Evolutionary conservation across 2,113 vertebrate genomes (phyloP).

Genomic region (Leuciscus idus): DNA sequence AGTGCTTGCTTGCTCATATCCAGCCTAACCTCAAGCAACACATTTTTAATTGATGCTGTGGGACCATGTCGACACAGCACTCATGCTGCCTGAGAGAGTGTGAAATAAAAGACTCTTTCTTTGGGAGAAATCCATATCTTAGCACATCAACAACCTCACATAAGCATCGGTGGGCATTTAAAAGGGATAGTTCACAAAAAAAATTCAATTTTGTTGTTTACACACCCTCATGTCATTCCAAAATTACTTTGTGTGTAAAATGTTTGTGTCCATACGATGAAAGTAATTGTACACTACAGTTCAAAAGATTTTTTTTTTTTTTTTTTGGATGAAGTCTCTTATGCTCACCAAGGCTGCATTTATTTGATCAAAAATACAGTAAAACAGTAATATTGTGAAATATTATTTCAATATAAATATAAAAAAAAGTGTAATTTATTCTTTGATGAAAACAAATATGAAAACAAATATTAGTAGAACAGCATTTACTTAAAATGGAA

Average conservation of each 20-base stretch:
- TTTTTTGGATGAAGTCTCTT: neutral
- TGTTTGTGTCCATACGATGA: neutral
- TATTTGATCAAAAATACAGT: neutral
- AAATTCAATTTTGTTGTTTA: neutral
- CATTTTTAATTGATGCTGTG: slow-evolving; percentile 49
- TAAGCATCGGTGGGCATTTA: neutral
- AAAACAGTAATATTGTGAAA: too few relatives aligned
- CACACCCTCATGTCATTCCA: neutral
- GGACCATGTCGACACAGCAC: neutral
- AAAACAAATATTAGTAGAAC: neutral
- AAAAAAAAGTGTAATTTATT: neutral
- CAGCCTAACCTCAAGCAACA: slow-evolving; percentile 47
- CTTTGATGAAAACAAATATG: neutral
- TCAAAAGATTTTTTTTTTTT: too few relatives aligned
- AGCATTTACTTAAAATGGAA: neutral
- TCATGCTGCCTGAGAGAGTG: slow-evolving; percentile 10
- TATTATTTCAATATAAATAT: too few relatives aligned
- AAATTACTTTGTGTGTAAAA: neutral
- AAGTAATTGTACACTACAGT: neutral
- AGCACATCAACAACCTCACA: slow-evolving; percentile 36
- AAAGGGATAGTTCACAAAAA: neutral
- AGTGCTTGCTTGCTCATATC: slow-evolving; percentile 47
- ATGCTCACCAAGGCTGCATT: neutral
- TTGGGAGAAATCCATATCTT: slow-evolving; percentile 34
- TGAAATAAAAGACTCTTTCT: slow-evolving; percentile 42